Evolutionary conservation across 2,797 vertebrate species (phyloP).

Genomic region (Ambastaia sidthimunki): DNA sequence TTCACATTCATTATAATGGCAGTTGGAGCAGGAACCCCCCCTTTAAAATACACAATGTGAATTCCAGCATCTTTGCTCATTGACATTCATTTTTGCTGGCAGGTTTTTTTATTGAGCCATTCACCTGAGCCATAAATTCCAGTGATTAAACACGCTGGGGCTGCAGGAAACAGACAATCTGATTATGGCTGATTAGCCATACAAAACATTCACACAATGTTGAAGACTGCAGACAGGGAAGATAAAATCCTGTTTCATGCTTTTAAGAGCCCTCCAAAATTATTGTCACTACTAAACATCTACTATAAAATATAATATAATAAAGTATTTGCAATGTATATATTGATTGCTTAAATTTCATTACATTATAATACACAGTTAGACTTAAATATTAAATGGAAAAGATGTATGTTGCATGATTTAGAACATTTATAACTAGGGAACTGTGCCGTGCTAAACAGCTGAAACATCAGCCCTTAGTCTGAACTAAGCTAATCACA

Average conservation of each 20-base stretch:
- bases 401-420: too few relatives aligned
- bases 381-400: too few relatives aligned
- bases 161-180: too few relatives aligned
- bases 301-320: background rate
- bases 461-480: background rate
- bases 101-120: too few relatives aligned
- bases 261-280: background rate
- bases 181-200: too few relatives aligned
- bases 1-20: slow-evolving; percentile 2
- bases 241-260: background rate
- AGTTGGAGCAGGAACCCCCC: background rate
- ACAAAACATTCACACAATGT: background rate
- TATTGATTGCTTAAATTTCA: background rate
- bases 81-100: background rate
- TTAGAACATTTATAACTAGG: background rate
- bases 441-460: background rate
- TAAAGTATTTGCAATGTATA: background rate
- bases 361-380: too few relatives aligned
- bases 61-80: background rate
- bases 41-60: background rate
- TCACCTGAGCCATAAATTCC: too few relatives aligned
- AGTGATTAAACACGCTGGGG: too few relatives aligned
- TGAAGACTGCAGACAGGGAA: background rate
- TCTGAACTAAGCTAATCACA: slow-evolving; percentile 22
- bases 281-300: background rate